Base-by-base conservation (phyloP, 2,797 vertebrate species). In the Todus mexicanus region DNA sequence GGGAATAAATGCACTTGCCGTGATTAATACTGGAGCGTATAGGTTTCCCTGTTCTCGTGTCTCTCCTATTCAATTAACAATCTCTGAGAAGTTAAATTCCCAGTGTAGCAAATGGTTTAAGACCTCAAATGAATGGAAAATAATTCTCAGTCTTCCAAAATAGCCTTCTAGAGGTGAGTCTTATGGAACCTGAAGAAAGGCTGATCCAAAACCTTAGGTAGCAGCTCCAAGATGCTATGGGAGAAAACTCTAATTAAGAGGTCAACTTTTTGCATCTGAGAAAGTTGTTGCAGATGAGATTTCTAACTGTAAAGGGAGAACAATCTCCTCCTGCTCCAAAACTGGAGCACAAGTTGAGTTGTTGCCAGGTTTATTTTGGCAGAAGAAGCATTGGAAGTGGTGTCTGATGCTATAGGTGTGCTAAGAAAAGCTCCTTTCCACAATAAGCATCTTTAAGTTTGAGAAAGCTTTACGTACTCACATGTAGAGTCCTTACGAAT, bases 361-460 rank as follows among this genome's bases (percentile, higher is more conserved):
- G 33, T 81, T 92, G 66, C 83, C 66, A 81, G 72, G 54, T 81
- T 92, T 94, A 29, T 65, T 88, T 94, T 93, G 85, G 66, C 89
- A 90, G 73, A 92, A 92, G 66, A 5, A 71, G 66, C 23, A 7
- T 19, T 88, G 51, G 64, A 81, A 60, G 63, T 88, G 59, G 63
- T 80, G 38, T 26, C 70, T 91, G 66, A 51, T 90, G 53, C 54
- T 86, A 60, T 83, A 96, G 86, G 54, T 87, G 51, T 59, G 50
- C 66, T 92, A 71, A 87, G 65, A 91, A 90, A 82, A 92, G 11
- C 45, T 80, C 16, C 64, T 75, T 69, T 85, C 84, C 3, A 1
- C 48, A 48, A 16, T 42, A 54, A 54, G 33, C 1, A 1, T 19
- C 60, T 90, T 63, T 33, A 66, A 35, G 21, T 73, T 89, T 38